Evolutionary conservation across 2,113 vertebrate genomes (phyloP), one percentile per base, ranked within the genome.

Genomic region (Riparia riparia): DNA sequence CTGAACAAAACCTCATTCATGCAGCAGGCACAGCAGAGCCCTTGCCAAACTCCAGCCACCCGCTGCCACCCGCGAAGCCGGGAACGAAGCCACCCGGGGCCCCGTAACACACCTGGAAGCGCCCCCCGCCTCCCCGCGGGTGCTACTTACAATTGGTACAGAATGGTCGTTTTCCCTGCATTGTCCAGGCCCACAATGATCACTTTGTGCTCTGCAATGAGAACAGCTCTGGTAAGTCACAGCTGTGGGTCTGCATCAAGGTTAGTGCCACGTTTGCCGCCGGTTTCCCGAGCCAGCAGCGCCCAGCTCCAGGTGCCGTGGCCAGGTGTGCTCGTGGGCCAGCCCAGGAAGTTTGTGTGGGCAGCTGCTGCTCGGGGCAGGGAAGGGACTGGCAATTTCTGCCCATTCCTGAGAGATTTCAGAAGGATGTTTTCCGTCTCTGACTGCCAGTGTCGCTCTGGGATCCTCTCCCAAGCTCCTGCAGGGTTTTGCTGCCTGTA

Each of bases 141-240:
- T 60, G 53, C 81, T 98, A 99, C 99, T 99, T 98, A 99, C 99
- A 99, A 99, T 83, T 99, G 99, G 96, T 99, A 99, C 93, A 99
- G 98, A 89, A 99, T 99, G 51, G 99, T 99, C 20, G 99, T 99
- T 98, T 99, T 99, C 86, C 99, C 99, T 58, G 99, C 99, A 97
- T 99, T 99, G 98, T 99, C 99, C 98, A 99, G 98, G 29, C 99
- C 99, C 95, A 99, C 99, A 98, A 99, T 99, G 91, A 99, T 99
- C 87, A 99, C 99, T 98, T 99, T 99, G 99, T 99, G 99, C 96
- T 99, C 99, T 99, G 98, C 97, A 97, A 98, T 20, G 76, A 51
- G 96, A 61, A 95, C 49, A 80, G 31, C 44, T 53, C 31, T 2
- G 39, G 37, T 96, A 39, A 97, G 60, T 70, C 90, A 57, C 83